Evolutionary conservation across 53 echinoderm and acorn worm genomes (phyloP).

Genomic region (Apostichopus leukothele): DNA sequence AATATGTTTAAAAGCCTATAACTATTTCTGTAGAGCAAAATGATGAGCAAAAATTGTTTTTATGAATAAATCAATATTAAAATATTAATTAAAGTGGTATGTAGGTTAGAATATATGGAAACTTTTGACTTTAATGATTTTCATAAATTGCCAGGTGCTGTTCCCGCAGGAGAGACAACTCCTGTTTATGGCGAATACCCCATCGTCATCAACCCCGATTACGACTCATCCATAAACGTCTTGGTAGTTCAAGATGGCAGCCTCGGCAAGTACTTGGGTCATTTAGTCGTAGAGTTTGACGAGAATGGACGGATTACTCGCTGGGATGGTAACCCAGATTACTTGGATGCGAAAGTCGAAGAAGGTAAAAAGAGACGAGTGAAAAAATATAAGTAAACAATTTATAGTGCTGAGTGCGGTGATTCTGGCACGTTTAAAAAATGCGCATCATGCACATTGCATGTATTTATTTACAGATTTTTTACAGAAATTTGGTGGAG

Average conservation of each 20-base stretch:
- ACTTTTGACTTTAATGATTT: no score
- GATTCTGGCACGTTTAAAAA: no score
- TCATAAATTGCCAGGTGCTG: conserved; percentile 52
- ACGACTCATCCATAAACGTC: conserved; percentile 55
- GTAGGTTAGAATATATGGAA: no score
- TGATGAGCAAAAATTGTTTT: no score
- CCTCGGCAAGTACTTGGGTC: conserved; percentile 78
- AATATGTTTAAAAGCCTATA: no score
- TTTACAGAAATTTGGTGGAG: no score
- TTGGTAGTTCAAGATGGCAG: conserved; percentile 72
- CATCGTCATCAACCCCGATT: conserved; percentile 59
- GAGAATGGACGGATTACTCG: conserved; percentile 59
- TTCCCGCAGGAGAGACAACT: conserved; percentile 63
- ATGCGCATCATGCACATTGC: no score
- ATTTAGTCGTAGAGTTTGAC: conserved; percentile 77
- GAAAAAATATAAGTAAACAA: background rate
- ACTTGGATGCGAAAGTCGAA: conserved; percentile 55
- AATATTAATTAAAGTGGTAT: no score
- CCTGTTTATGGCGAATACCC: conserved; percentile 63
- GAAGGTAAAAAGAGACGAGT: conserved; percentile 55
- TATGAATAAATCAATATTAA: no score
- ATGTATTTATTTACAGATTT: no score
- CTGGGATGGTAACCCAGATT: conserved; percentile 77
- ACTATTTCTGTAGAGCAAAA: no score
- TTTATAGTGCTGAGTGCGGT: no score